Evolutionary conservation across 2,113 vertebrate genomes (phyloP).

Genomic region (Collichthys lucidus): DNA sequence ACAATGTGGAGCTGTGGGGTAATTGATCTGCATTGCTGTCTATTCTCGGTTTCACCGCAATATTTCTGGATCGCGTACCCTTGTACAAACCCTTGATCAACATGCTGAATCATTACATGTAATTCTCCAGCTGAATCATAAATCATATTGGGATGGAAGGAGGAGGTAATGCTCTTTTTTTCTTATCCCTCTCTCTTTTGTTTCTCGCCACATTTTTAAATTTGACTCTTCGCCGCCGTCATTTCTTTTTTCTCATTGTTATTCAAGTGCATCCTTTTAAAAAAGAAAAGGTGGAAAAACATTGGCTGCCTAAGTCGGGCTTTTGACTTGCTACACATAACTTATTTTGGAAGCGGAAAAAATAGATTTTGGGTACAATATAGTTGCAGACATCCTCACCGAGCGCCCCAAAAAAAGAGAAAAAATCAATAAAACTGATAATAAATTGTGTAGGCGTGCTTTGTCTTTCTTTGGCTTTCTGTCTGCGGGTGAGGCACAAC

Average conservation of each 20-base stretch:
- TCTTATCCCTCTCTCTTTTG: conserved; percentile 31
- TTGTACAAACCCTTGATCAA: conserved; percentile 75
- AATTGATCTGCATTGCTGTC: conserved; percentile 76
- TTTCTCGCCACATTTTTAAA: conserved; percentile 43
- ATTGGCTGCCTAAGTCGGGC: conserved; percentile 45
- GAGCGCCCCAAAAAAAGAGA: conserved; percentile 13
- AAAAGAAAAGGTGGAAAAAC: conserved; percentile 51
- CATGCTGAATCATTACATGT: conserved; percentile 77
- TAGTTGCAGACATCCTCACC: conserved; percentile 57
- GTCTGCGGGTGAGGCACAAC: conserved; percentile 43
- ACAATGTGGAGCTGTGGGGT: conserved; percentile 58
- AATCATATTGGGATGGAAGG: conserved; percentile 66
- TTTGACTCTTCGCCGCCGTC: conserved; percentile 45
- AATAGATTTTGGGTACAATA: conserved; percentile 62
- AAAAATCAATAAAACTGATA: conserved; percentile 78
- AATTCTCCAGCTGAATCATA: conserved; percentile 70
- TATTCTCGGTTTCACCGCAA: conserved; percentile 61
- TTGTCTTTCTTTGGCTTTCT: conserved; percentile 64
- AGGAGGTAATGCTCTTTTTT: conserved; percentile 25
- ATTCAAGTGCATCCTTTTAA: conserved; percentile 71
- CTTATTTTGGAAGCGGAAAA: conserved; percentile 62
- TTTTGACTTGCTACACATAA: conserved; percentile 60
- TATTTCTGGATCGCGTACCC: conserved; percentile 66
- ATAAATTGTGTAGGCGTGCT: conserved; percentile 66
- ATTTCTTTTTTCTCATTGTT: conserved; percentile 58